A percentile compares a stretch with the other conserved stretches of the same genome.
Conservation (phyloP, 2,888 invertebrate species). For the Abrostola triplasia region DNA sequence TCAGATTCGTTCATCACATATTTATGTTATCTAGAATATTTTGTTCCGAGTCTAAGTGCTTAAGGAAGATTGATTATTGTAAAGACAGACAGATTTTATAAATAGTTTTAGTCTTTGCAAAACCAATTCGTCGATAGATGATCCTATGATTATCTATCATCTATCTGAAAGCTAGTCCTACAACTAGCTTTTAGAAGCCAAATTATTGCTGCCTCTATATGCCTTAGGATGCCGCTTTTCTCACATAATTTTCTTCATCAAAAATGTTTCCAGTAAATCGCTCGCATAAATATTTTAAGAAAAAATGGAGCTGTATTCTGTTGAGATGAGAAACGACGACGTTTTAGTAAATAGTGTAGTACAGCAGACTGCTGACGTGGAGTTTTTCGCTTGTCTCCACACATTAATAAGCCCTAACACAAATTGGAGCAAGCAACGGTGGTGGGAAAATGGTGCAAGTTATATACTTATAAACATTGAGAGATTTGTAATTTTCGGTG, state of each 20-base stretch:
- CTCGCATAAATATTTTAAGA: conserved; percentile 49
- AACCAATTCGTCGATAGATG: not conserved
- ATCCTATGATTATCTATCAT: too few species aligned
- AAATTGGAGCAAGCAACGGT: conserved; percentile 71
- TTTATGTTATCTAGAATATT: not conserved
- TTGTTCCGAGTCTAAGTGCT: too few species aligned
- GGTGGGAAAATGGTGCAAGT: conserved; percentile 57
- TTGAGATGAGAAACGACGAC: conserved; percentile 53
- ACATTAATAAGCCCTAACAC: conserved; percentile 74
- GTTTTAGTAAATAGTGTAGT: conserved; percentile 55
- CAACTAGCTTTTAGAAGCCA: not conserved
- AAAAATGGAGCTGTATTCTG: conserved; percentile 42
- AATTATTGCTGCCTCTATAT: conserved; percentile 8
- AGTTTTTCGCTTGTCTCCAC: conserved; percentile 70
- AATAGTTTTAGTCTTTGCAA: too few species aligned
- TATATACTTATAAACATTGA: conserved; percentile 15
- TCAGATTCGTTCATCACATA: not conserved
- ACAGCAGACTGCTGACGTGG: conserved; percentile 61
- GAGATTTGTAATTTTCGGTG: too few species aligned
- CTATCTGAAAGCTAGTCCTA: too few species aligned
- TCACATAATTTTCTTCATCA: conserved; percentile 22
- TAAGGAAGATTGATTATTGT: too few species aligned
- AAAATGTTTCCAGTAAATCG: conserved; percentile 28
- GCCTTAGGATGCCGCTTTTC: conserved; percentile 14
- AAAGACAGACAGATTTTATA: too few species aligned